Evolutionary conservation across 2,888 invertebrate species (phyloP), one percentile per base, ranked within the genome.

Genomic region (Andrena bicolor): DNA sequence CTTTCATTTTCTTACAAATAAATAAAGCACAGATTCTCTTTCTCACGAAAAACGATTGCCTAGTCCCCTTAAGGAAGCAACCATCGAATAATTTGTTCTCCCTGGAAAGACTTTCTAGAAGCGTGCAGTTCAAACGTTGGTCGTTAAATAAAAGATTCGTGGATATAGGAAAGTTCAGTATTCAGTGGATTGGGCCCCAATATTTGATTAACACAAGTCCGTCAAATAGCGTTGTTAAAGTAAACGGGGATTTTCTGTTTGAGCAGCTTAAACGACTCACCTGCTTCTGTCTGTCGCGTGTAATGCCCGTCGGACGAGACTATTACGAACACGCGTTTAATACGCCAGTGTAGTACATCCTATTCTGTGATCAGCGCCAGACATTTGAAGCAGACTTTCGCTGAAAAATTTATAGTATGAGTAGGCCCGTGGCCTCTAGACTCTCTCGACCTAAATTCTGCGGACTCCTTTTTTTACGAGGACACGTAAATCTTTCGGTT

Each of bases 21-120:
- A 26, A 26, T 26, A 26, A 26, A 26, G 26, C 1, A 26, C 26
- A 26, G 26, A 26, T 1, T 26, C 26, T 26, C 26, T 26, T 26
- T 26, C 26, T 26, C 26, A 26, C 26, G 1, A 26, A 26, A 26
- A 26, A 26, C 26, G 26, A 26, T 2, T 26, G 26, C 2, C 26
- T 26, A 26, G 26, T 26, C 26, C 26, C 26, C 26, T n/a, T n/a
- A n/a, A 56, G 10, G 23, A 10, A 56, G 23, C 56, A 74, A 65
- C 30, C 41, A 58, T 51, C 23, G 26, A 53, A 53, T 60, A 26
- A 49, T n/a, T 53, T 64, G 26, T 10, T 28, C 2, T n/a, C 26
- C 53, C 32, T 28, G 32, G n/a, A 53, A 64, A 32, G 26, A 72
- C 72, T 73, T 73, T 73, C 64, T 64, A 73, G 60, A 30, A 30